Evolutionary conservation across 2,797 vertebrate species (phyloP).

Genomic region (Molossus alvarezi): DNA sequence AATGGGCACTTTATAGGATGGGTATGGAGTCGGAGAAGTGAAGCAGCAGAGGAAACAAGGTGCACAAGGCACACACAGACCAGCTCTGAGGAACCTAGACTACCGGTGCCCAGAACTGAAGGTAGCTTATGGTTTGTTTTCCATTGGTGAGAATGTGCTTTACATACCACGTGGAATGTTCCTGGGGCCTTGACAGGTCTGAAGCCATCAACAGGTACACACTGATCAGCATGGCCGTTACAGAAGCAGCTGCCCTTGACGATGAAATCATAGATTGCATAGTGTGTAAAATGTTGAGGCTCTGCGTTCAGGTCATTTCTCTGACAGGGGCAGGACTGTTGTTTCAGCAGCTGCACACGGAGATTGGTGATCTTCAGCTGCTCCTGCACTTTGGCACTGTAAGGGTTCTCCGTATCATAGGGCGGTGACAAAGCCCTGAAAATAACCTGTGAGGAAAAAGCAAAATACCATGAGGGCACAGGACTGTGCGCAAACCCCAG

Average conservation of each 20-base stretch:
- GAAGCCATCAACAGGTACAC: slow-evolving; percentile 92
- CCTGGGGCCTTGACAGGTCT: slow-evolving; percentile 90
- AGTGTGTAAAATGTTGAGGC: slow-evolving; percentile 90
- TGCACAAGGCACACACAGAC: background rate
- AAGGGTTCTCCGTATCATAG: slow-evolving; percentile 93
- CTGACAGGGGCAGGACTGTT: slow-evolving; percentile 95
- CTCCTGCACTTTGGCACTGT: slow-evolving; percentile 93
- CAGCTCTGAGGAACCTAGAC: background rate
- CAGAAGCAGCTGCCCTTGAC: slow-evolving; percentile 99
- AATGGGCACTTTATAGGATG: background rate
- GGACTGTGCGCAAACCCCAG: background rate
- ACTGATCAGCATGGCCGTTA: slow-evolving; percentile 97
- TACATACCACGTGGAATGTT: slow-evolving; percentile 94
- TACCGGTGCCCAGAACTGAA: background rate
- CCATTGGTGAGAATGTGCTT: background rate
- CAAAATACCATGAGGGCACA: background rate
- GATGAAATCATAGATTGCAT: slow-evolving; percentile 97
- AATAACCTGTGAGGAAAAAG: slow-evolving; percentile 93
- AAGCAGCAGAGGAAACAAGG: background rate
- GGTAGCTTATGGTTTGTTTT: background rate
- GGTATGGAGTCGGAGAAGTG: background rate
- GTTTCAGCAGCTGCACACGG: slow-evolving; percentile 93
- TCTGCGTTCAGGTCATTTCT: slow-evolving; percentile 82
- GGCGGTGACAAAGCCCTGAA: slow-evolving; percentile 95
- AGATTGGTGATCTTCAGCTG: slow-evolving; percentile 97